Evolutionary conservation across 2,113 vertebrate genomes (phyloP).

Genomic region (Tachysurus fulvidraco): DNA sequence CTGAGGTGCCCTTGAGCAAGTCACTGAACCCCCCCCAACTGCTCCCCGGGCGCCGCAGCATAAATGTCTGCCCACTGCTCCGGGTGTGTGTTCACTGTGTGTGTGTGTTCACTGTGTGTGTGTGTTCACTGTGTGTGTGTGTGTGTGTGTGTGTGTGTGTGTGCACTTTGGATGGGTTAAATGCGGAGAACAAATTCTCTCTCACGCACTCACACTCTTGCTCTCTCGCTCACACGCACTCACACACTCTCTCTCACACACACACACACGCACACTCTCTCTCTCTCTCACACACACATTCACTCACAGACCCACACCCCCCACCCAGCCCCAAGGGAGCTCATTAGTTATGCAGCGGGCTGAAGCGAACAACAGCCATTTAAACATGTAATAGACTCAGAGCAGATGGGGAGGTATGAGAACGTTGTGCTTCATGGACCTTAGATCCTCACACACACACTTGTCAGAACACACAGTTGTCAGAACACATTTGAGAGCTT

Average conservation of each 20-base stretch:
- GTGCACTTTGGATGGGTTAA: too few species aligned
- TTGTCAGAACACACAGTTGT: slow-evolving; percentile 28
- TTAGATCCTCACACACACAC: slow-evolving; percentile 19
- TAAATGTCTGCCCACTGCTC: too few species aligned
- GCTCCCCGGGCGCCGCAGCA: too few species aligned
- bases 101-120: too few species aligned
- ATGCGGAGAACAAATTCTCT: too few species aligned
- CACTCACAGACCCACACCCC: background rate
- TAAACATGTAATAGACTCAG: slow-evolving; percentile 38
- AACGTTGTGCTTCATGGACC: background rate
- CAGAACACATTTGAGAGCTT: slow-evolving; percentile 1
- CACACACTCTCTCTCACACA: slow-evolving; percentile 5
- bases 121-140: too few species aligned
- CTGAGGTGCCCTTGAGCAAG: too few species aligned
- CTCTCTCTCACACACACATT: slow-evolving; percentile 13
- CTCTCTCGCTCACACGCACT: too few species aligned
- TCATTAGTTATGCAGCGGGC: slow-evolving; percentile 13
- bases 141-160: too few species aligned
- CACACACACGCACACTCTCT: slow-evolving; percentile 45
- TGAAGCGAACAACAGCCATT: slow-evolving; percentile 38
- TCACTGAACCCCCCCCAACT: too few species aligned
- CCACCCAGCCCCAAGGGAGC: slow-evolving; percentile 2
- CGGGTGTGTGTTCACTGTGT: too few species aligned
- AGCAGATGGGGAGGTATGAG: slow-evolving; percentile 37
- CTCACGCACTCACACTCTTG: too few species aligned